A percentile compares a stretch with the other conserved stretches of the same genome.
Evolutionary conservation across 2,113 vertebrate genomes (phyloP).

Genomic region (Ceyx cyanopectus): DNA sequence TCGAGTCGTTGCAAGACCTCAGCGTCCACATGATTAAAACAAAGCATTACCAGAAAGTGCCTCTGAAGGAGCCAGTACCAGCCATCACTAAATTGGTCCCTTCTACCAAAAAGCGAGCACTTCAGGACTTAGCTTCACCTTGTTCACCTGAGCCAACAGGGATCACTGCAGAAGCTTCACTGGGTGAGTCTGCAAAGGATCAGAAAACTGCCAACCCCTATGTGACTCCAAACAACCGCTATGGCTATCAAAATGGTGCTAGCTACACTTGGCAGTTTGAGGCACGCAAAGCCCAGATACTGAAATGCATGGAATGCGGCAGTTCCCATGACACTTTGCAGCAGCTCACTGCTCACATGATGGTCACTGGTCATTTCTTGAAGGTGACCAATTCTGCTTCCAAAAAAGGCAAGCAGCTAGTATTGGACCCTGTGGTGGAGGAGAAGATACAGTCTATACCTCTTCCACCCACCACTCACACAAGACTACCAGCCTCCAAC

Average conservation of each 20-base stretch:
- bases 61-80: conserved; percentile 99
- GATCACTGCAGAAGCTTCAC: conserved; percentile 78
- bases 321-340: conserved; percentile 98
- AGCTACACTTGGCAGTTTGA: conserved; percentile 99
- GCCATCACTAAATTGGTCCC: conserved; percentile 95
- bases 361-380: conserved; percentile 98
- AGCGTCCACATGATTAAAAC: conserved; percentile 99
- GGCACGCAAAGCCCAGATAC: conserved; percentile 97
- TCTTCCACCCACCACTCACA: conserved; percentile 91
- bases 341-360: conserved; percentile 99
- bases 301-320: conserved; percentile 99
- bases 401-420: conserved; percentile 97
- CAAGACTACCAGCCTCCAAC: conserved; percentile 86
- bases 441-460: conserved; percentile 98
- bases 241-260: conserved; percentile 98
- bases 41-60: conserved; percentile 99
- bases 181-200: conserved; percentile 89
- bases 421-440: conserved; percentile 92
- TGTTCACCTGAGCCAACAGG: conserved; percentile 92
- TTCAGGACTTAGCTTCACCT: conserved; percentile 91
- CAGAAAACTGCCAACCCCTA: conserved; percentile 94
- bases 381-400: conserved; percentile 98
- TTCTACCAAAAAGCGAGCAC: conserved; percentile 94
- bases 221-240: conserved; percentile 97
- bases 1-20: conserved; percentile 97